Evolutionary conservation across 2,797 vertebrate species (phyloP).

Genomic region (Gymnothorax reevesii): DNA sequence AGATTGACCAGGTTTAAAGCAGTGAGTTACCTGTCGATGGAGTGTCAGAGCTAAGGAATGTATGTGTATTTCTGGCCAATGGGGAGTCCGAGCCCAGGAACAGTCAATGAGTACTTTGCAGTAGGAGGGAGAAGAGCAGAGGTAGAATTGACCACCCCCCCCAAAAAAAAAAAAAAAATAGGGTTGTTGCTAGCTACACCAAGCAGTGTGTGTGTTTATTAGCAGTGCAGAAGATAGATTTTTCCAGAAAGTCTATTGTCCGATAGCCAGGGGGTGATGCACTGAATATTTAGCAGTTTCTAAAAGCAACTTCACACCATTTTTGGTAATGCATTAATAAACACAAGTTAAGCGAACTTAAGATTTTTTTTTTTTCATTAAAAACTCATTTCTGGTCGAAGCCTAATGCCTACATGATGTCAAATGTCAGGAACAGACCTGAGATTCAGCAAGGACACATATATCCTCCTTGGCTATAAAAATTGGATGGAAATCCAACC

Average conservation of each 20-base stretch:
- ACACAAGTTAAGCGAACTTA: not conserved
- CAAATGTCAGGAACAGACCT: too few relatives aligned
- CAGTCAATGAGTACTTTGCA: not conserved
- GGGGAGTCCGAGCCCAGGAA: too few relatives aligned
- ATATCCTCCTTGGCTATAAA: too few relatives aligned
- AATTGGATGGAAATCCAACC: too few relatives aligned
- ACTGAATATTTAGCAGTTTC: not conserved
- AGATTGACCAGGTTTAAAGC: not conserved
- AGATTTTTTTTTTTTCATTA: too few relatives aligned
- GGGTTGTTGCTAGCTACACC: not conserved
- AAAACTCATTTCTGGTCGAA: too few relatives aligned
- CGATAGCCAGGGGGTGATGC: not conserved
- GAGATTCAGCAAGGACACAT: too few relatives aligned
- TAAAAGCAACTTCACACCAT: not conserved
- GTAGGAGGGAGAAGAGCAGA: not conserved
- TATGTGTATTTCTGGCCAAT: too few relatives aligned
- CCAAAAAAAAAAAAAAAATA: too few relatives aligned
- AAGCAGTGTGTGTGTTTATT: not conserved
- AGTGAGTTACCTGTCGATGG: too few relatives aligned
- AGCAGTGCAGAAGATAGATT: not conserved
- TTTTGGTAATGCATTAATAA: not conserved
- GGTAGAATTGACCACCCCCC: not conserved
- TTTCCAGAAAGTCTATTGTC: not conserved
- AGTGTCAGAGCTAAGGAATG: too few relatives aligned
- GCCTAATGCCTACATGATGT: too few relatives aligned